Evolutionary conservation across 1,140 invertebrate species (phyloP).

Genomic region (Camponotus vicinus): DNA sequence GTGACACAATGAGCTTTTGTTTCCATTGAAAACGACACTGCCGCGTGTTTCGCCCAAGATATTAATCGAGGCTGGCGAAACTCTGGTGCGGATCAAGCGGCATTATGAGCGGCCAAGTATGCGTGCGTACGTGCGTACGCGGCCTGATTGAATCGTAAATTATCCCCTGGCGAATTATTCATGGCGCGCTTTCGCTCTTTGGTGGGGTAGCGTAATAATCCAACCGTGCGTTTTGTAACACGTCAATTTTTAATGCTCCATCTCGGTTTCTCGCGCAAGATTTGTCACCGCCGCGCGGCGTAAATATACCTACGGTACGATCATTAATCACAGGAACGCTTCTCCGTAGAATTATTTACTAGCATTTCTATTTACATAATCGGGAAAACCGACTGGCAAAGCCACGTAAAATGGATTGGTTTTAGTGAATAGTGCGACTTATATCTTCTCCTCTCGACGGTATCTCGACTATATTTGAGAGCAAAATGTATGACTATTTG

Average conservation of each 20-base stretch:
- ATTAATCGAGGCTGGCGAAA: conserved; percentile 66
- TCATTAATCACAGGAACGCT: conserved; percentile 52
- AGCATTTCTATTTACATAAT: background rate
- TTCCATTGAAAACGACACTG: conserved; percentile 66
- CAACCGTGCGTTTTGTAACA: conserved; percentile 37
- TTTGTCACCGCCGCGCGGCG: conserved; percentile 24
- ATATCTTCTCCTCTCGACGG: background rate
- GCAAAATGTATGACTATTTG: background rate
- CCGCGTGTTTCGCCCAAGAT: conserved; percentile 65
- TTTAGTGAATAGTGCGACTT: background rate
- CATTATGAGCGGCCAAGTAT: conserved; percentile 37
- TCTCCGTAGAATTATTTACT: conserved; percentile 37
- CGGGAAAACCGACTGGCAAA: conserved; percentile 13
- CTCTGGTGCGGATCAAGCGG: conserved; percentile 58
- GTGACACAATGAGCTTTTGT: conserved; percentile 70
- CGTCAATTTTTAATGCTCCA: conserved; percentile 48
- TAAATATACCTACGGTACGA: background rate
- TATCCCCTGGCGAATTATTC: conserved; percentile 51
- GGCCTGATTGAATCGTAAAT: conserved; percentile 55
- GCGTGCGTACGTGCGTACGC: background rate
- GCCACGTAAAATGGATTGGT: conserved; percentile 24
- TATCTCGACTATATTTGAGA: background rate
- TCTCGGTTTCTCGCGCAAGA: conserved; percentile 30
- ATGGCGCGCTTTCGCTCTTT: conserved; percentile 42
- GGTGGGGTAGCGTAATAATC: conserved; percentile 36